Evolutionary conservation across 2,797 vertebrate genomes (phyloP).

Genomic region (Bradypus variegatus): DNA sequence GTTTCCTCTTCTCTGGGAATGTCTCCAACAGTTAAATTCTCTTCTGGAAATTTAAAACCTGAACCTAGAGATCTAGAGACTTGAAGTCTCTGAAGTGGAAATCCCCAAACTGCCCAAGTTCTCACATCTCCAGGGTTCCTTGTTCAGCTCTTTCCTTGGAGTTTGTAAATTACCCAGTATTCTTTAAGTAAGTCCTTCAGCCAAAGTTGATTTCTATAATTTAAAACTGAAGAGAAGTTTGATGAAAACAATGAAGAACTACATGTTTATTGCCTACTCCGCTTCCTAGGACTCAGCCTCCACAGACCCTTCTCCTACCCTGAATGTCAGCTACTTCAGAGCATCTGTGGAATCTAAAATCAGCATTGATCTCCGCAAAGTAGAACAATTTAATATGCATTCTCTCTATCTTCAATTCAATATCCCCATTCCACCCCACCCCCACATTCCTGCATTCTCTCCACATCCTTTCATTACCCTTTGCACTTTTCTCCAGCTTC

Average conservation of each 20-base stretch:
- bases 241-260: background rate
- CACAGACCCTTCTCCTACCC: background rate
- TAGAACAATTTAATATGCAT: background rate
- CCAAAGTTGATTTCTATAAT: conserved; percentile 5
- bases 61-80: background rate
- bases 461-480: background rate
- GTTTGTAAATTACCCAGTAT: background rate
- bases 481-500: background rate
- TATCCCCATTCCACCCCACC: background rate
- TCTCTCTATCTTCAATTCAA: background rate
- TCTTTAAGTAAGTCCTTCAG: background rate
- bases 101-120: background rate
- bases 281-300: background rate
- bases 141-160: background rate
- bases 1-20: background rate
- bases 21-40: background rate
- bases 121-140: background rate
- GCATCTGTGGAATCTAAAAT: background rate
- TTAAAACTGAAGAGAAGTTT: background rate
- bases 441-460: background rate
- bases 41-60: background rate
- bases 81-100: background rate
- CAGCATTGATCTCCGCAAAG: background rate
- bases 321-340: background rate
- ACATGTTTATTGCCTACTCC: background rate